Base-by-base conservation (phyloP, 2,797 vertebrate species). In the Sylvia borin region DNA sequence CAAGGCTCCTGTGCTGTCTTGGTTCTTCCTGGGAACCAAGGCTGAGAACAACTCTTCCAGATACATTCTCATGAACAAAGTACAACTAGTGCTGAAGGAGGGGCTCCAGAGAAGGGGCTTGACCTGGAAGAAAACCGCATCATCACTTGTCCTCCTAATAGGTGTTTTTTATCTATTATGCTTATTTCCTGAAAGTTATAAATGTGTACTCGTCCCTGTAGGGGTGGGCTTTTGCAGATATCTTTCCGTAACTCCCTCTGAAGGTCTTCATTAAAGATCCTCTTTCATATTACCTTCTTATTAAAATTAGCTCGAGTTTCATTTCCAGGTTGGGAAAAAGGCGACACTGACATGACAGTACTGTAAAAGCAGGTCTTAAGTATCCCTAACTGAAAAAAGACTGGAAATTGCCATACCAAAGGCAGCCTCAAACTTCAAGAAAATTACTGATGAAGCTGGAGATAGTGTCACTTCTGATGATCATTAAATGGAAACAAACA, bases 41-140 rank as follows among this genome's bases (percentile, higher is more conserved):
- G 29, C 14, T 1, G 3, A 47, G 42, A 66, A 55, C 8, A 66
- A 17, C 17, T 4, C 18, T 38, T 27, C 0, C 0, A 57, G 29
- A 27, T 14, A 36, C 22, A 47, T 47, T 32, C 40, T 38, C 11
- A 8, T 32, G 27, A 42, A 27, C 42, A 47, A 79, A 32, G 11
- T 8, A 55, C 17, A 66, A 9, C 40, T 26, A 17, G 13, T 32
- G n/a, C 11, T 55, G 21, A 78, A 53, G 38, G 5, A 4, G 38
- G 13, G 3, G 4, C 13, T 65, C 6, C n/a, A 32, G 21, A 45
- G n/a, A 78, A 55, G 10, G 26, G 13, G 21, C 40, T 64, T 76
- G 32, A 43, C 26, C 9, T 45, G 22, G 17, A 22, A 13, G 42
- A 20, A 16, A 54, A 65, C 8, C 36, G 20, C 20, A 42, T 42